These are phyloP conservation scores for Falco peregrinus DNA, from an alignment of 2,797 vertebrate species.

Conservation along the genomic window DNA sequence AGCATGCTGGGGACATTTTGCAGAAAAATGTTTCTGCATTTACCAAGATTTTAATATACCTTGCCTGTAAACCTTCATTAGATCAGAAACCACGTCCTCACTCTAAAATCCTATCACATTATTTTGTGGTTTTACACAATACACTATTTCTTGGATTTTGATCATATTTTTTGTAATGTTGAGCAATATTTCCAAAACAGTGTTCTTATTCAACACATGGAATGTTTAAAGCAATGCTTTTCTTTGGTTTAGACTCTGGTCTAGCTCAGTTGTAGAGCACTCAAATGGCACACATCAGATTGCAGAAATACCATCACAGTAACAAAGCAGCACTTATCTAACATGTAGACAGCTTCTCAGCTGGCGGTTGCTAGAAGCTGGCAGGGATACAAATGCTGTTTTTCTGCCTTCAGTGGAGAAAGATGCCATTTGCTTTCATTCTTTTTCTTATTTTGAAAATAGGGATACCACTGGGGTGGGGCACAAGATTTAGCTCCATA, in stretches of 20 bases:
- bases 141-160: not conserved
- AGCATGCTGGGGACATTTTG: not conserved
- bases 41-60: not conserved
- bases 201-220: not conserved
- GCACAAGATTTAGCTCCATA: fast-evolving
- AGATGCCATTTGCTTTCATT: not conserved
- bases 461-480: not conserved
- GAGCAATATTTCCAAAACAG: not conserved
- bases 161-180: not conserved
- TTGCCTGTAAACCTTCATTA: not conserved
- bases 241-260: not conserved
- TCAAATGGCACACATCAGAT: not conserved
- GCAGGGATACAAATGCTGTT: not conserved
- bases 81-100: not conserved
- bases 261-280: not conserved
- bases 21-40: not conserved
- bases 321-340: conserved; percentile 26
- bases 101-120: not conserved
- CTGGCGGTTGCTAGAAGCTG: not conserved
- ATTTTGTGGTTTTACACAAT: not conserved
- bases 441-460: conserved; percentile 17
- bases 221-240: not conserved
- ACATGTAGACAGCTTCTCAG: not conserved
- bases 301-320: not conserved
- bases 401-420: not conserved